Conservation (phyloP, 2,888 invertebrate species). For the Rhamphomyia laevipes region DNA sequence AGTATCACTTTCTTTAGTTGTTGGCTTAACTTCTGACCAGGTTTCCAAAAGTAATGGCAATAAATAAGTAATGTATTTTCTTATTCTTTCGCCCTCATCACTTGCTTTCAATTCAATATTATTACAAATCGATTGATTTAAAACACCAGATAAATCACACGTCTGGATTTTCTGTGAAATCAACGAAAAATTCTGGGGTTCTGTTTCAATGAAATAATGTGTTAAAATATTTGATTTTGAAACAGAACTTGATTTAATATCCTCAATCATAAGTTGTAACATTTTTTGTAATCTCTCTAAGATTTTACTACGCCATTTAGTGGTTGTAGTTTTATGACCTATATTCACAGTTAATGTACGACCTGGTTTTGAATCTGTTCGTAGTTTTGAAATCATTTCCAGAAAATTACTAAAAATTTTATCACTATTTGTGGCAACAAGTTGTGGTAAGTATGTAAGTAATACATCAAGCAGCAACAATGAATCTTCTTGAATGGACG, state of each 20-base stretch:
- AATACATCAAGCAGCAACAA: constrained; percentile 65
- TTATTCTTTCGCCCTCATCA: constrained; percentile 41
- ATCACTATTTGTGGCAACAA: constrained; percentile 54
- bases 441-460: constrained; percentile 50
- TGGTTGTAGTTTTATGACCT: constrained; percentile 58
- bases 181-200: constrained; percentile 19
- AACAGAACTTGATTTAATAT: constrained; percentile 12
- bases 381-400: constrained; percentile 69
- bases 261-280: constrained; percentile 35
- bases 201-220: constrained; percentile 15
- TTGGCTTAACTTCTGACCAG: constrained; percentile 69
- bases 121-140: constrained; percentile 36
- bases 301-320: constrained; percentile 69
- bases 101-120: constrained; percentile 14
- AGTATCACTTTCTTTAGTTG: constrained; percentile 25
- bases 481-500: constrained; percentile 71
- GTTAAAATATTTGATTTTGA: constrained; percentile 23
- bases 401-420: constrained; percentile 69
- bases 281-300: constrained; percentile 56
- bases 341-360: constrained; percentile 58
- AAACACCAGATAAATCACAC: constrained; percentile 39
- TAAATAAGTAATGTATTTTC: constrained; percentile 51
- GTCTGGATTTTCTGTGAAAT: constrained; percentile 15
- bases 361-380: constrained; percentile 50
- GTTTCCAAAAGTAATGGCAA: constrained; percentile 71